Evolutionary conservation across 2,888 invertebrate species (phyloP).

Genomic region (Acanthococcus lagerstroemiae): DNA sequence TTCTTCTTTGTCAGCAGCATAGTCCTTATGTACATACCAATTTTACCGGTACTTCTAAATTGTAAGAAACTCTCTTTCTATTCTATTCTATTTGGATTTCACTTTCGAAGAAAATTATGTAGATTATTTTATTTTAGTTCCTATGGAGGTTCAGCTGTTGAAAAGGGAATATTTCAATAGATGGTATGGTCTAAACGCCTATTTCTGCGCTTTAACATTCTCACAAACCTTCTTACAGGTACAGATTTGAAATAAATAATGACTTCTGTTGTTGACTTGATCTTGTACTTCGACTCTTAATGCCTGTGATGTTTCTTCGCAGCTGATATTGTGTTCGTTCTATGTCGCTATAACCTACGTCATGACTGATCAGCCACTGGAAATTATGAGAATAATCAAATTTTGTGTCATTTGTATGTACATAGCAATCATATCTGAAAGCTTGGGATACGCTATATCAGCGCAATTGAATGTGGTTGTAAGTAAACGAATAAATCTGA

Average conservation of each 20-base stretch:
- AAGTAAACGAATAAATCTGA: conserved; percentile 43
- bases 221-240: conserved; percentile 63
- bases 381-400: conserved; percentile 54
- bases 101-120: not conserved
- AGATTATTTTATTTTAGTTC: conserved; percentile 51
- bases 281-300: conserved; percentile 4
- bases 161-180: conserved; percentile 76
- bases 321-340: conserved; percentile 51
- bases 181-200: conserved; percentile 71
- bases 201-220: conserved; percentile 63
- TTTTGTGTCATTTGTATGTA: conserved; percentile 60
- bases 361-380: conserved; percentile 66
- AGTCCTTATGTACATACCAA: conserved; percentile 67
- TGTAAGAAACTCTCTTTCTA: conserved; percentile 50
- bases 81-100: not conserved
- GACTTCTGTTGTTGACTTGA: not conserved
- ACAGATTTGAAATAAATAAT: conserved; percentile 26
- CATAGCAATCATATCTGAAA: conserved; percentile 65
- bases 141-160: conserved; percentile 61
- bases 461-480: conserved; percentile 67
- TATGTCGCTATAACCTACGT: conserved; percentile 62
- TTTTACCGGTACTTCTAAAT: conserved; percentile 68
- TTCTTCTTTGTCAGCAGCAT: conserved; percentile 71
- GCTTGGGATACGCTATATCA: conserved; percentile 63
- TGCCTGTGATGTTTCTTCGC: conserved; percentile 31